Evolutionary conservation across 2,113 vertebrate species (phyloP).

Genomic region (Oncorhynchus tshawytscha): DNA sequence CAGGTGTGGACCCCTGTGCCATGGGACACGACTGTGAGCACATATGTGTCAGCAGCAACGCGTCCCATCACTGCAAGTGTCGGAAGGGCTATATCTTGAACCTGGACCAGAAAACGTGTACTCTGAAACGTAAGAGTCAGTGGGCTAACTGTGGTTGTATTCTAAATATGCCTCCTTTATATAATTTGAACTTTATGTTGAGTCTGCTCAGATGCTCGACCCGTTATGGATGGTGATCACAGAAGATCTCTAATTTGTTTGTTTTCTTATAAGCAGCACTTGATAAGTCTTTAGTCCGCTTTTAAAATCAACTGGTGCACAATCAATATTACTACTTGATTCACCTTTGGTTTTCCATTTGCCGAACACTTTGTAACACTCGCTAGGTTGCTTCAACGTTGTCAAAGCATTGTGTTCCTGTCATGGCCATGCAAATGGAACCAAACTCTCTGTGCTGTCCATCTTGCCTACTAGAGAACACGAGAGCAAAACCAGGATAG

Average conservation of each 20-base stretch:
- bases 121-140: slow-evolving; percentile 71
- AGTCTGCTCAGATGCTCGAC: slow-evolving; percentile 13
- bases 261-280: background rate
- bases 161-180: slow-evolving; percentile 20
- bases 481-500: background rate
- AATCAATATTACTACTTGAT: slow-evolving; percentile 26
- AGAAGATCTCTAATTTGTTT: background rate
- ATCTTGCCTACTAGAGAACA: background rate
- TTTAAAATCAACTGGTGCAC: slow-evolving; percentile 21
- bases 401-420: slow-evolving; percentile 22
- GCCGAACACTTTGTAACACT: slow-evolving; percentile 49
- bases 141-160: slow-evolving; percentile 8
- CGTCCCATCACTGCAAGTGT: slow-evolving; percentile 78
- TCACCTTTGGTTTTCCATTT: slow-evolving; percentile 32
- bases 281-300: slow-evolving; percentile 30
- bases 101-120: slow-evolving; percentile 79
- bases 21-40: slow-evolving; percentile 79
- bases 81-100: slow-evolving; percentile 77
- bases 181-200: slow-evolving; percentile 4
- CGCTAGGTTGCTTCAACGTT: slow-evolving; percentile 23
- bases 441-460: background rate
- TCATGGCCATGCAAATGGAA: slow-evolving; percentile 27
- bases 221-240: background rate
- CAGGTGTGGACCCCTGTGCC: slow-evolving; percentile 76
- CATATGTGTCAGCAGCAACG: slow-evolving; percentile 74